phyloP scores from a whole-genome alignment of 2,888 invertebrate genomes.

The Rhamphomyia laevipes region DNA sequence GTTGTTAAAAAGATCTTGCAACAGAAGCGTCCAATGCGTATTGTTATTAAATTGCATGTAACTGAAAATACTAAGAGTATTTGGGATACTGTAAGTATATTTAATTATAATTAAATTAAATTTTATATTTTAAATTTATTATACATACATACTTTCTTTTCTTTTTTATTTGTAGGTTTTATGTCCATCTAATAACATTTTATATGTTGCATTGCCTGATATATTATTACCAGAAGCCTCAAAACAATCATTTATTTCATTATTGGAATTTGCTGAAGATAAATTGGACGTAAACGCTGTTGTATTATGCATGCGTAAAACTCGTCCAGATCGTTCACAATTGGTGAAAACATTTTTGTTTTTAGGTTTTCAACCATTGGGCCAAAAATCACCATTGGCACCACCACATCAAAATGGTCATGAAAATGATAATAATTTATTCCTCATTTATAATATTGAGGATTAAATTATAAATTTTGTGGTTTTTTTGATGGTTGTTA shows the following conservation, averaged over 20 bases:
- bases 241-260: constrained; percentile 87
- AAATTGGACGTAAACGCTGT: constrained; percentile 71
- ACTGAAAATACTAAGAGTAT: constrained; percentile 65
- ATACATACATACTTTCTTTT: not conserved
- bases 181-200: constrained; percentile 47
- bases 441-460: constrained; percentile 39
- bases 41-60: constrained; percentile 65
- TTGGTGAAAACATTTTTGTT: constrained; percentile 94
- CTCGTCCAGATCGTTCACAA: constrained; percentile 70
- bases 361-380: constrained; percentile 82
- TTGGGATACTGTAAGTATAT: constrained; percentile 65
- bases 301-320: constrained; percentile 66
- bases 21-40: constrained; percentile 55
- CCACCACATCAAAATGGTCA: constrained; percentile 46
- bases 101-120: not conserved
- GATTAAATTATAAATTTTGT: constrained; percentile 34
- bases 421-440: constrained; percentile 45
- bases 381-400: constrained; percentile 67
- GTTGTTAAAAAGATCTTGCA: constrained; percentile 52
- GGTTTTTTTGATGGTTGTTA: too few relatives aligned
- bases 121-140: too few relatives aligned
- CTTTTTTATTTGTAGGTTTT: constrained; percentile 22
- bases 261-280: constrained; percentile 93
- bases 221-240: constrained; percentile 82
- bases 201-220: constrained; percentile 83